Evolutionary conservation across 2,797 vertebrate species (phyloP).

Genomic region (Carduelis carduelis): DNA sequence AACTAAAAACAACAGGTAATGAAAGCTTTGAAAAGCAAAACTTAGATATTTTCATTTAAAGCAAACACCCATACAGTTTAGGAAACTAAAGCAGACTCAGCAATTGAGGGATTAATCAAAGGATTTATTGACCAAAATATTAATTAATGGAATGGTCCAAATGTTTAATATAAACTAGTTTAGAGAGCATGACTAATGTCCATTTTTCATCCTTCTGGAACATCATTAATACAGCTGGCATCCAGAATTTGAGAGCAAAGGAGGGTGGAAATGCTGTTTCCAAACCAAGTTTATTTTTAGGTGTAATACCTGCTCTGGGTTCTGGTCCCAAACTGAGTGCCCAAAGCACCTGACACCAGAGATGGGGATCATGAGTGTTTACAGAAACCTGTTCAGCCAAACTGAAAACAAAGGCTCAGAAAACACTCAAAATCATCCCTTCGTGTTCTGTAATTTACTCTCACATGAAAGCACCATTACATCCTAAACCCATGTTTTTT

Average conservation of each 20-base stretch:
- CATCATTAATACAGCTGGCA: not conserved
- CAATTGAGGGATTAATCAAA: not conserved
- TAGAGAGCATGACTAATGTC: not conserved
- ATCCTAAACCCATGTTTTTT: not conserved
- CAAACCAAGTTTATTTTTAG: not conserved
- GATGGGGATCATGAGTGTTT: rapidly evolving
- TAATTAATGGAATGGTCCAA: not conserved
- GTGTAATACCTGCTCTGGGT: not conserved
- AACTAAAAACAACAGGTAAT: not conserved
- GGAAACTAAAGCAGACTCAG: not conserved
- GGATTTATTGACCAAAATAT: not conserved
- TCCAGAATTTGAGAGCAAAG: no score
- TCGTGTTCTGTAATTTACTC: not conserved
- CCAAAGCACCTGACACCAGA: not conserved
- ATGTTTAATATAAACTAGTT: not conserved
- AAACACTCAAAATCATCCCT: not conserved
- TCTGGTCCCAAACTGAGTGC: not conserved
- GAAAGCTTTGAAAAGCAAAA: not conserved
- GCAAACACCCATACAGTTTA: not conserved
- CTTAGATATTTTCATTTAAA: not conserved
- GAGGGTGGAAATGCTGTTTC: no score
- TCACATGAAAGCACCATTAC: not conserved
- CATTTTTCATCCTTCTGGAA: not conserved
- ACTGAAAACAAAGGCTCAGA: not conserved
- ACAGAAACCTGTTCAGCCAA: not conserved